Conservation (phyloP, 2,797 vertebrate genomes). For the Acanthornis magna region DNA sequence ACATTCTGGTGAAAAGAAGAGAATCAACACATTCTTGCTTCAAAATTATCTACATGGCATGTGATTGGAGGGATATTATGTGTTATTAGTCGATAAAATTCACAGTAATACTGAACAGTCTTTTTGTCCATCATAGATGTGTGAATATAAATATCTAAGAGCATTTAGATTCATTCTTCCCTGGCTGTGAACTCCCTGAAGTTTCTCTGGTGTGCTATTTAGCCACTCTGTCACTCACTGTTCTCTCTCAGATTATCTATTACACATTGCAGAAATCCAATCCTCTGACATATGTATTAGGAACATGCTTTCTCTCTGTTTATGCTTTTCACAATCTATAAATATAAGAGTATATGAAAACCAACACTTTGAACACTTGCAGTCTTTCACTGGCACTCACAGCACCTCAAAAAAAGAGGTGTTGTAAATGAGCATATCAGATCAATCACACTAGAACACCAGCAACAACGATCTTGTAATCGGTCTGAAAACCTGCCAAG, state of each 20-base stretch:
- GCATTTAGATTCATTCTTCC: neutral
- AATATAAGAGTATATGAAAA: constrained; percentile 60
- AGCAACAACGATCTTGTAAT: neutral
- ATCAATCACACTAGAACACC: neutral
- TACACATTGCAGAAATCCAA: constrained; percentile 54
- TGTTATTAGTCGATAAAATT: neutral
- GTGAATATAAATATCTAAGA: neutral
- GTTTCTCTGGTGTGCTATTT: neutral
- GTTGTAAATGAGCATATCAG: neutral
- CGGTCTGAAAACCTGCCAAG: neutral
- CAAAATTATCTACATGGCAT: neutral
- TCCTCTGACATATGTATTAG: constrained; percentile 30
- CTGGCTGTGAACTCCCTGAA: neutral
- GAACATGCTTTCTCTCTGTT: constrained; percentile 47
- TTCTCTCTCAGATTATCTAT: constrained; percentile 28
- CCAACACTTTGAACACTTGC: constrained; percentile 21
- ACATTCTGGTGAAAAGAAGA: neutral
- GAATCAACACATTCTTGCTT: neutral
- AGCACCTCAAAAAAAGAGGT: neutral
- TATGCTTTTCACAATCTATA: constrained; percentile 60
- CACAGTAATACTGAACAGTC: neutral
- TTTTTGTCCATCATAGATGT: neutral
- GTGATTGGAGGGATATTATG: neutral
- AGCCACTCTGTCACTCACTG: constrained; percentile 26
- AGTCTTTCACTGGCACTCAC: neutral